Conservation (phyloP, 2,113 vertebrate genomes). For the Upupa epops region DNA sequence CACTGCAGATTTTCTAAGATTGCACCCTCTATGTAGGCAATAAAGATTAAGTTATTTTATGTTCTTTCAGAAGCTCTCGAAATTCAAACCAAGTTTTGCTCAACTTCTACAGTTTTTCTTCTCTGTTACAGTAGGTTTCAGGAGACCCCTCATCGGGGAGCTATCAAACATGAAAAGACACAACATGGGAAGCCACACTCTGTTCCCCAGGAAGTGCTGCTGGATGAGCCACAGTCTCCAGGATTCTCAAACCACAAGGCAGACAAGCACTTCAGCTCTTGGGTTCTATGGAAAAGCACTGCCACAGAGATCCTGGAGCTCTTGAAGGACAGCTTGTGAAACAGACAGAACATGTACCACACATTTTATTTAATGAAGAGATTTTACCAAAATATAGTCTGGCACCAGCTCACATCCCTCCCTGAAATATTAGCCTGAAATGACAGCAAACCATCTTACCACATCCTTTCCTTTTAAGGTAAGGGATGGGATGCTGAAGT, state of each 20-base stretch:
- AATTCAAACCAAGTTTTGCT: neutral
- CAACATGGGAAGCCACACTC: neutral
- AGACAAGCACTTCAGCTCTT: neutral
- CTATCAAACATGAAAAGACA: neutral
- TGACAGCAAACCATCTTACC: slow-evolving; percentile 5
- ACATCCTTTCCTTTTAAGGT: slow-evolving; percentile 7
- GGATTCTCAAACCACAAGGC: too few relatives aligned
- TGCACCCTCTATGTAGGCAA: neutral
- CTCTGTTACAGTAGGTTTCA: neutral
- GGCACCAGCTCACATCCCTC: neutral
- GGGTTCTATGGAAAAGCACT: neutral
- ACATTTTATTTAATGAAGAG: neutral
- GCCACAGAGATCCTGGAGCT: neutral
- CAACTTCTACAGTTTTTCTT: neutral
- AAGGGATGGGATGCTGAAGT: neutral
- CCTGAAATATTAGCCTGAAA: slow-evolving; percentile 23
- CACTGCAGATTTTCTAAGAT: neutral
- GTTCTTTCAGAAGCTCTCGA: neutral
- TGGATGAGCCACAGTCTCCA: neutral
- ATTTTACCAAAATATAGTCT: neutral
- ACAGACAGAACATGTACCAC: neutral
- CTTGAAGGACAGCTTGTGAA: neutral
- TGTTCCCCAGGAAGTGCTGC: neutral
- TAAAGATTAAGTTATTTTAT: neutral
- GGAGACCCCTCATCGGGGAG: neutral